Percentiles rank a stretch among this genome's conserved stretches.
Conservation (phyloP, 1,140 invertebrate genomes). For the Wiebesia pumilae region DNA sequence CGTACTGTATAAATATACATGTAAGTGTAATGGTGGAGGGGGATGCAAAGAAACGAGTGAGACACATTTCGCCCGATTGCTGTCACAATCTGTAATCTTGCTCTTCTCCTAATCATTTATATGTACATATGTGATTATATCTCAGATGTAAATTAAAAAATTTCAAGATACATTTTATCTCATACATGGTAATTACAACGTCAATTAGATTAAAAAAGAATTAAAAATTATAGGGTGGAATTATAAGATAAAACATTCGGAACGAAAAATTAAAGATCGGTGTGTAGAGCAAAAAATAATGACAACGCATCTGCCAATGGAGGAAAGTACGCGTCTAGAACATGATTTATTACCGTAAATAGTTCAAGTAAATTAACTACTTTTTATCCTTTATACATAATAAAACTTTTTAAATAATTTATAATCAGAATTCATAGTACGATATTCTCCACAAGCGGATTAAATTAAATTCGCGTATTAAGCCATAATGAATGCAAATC, state of each 20-base stretch:
- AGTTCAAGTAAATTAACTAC: background rate
- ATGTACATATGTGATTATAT: background rate
- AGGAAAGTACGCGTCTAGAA: background rate
- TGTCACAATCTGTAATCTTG: background rate
- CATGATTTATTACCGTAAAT: background rate
- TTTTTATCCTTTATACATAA: background rate
- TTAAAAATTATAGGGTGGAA: background rate
- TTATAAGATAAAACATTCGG: background rate
- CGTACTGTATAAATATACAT: background rate
- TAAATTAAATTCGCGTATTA: background rate
- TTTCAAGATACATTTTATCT: background rate
- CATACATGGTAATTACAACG: background rate
- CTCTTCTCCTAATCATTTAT: background rate
- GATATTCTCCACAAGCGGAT: background rate
- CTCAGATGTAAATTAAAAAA: background rate
- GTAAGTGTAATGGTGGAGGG: too few relatives aligned
- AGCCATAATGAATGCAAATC: background rate
- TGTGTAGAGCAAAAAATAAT: background rate
- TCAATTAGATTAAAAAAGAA: background rate
- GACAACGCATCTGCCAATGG: too few relatives aligned
- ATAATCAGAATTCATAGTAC: background rate
- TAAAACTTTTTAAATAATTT: background rate
- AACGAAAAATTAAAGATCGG: background rate
- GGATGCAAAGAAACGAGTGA: background rate
- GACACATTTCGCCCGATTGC: background rate